Conservation (phyloP, 53 echinoderm and acorn worm species). For the Stichopus horrens region DNA sequence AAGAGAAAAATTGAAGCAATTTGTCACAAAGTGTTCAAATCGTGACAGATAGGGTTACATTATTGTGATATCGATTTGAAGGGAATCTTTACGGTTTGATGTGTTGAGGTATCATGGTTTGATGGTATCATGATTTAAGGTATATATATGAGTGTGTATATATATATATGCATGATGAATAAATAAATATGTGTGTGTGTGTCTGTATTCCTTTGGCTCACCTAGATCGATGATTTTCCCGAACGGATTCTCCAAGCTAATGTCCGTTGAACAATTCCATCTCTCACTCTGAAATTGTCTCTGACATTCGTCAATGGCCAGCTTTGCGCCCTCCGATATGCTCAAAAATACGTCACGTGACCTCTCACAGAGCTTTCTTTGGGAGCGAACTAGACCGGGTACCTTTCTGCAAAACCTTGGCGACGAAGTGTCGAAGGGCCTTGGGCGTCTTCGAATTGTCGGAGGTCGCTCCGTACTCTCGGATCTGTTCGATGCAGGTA, state of each 20-base stretch:
- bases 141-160: too few species aligned
- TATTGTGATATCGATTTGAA: too few species aligned
- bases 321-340: conserved; percentile 81
- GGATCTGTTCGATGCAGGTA: background rate
- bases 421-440: conserved; percentile 40
- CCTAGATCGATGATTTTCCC: conserved; percentile 75
- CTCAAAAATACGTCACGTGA: conserved; percentile 56
- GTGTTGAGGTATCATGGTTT: too few species aligned
- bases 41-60: background rate
- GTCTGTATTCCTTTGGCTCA: conserved; percentile 8
- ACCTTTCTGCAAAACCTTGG: conserved; percentile 50
- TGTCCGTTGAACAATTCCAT: conserved; percentile 88
- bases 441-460: background rate
- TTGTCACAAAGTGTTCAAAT: background rate
- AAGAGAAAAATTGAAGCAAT: background rate
- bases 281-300: conserved; percentile 81
- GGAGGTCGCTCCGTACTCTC: background rate
- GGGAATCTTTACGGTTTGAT: too few species aligned
- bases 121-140: too few species aligned
- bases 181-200: background rate
- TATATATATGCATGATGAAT: background rate
- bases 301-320: conserved; percentile 86
- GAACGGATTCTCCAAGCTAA: conserved; percentile 67
- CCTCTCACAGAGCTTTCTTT: conserved; percentile 18
- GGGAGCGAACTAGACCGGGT: conserved; percentile 51